A percentile compares a stretch with the other conserved stretches of the same genome.
These are phyloP conservation scores for Zootoca vivipara DNA, from an alignment of 2,113 vertebrate genomes.

Conservation along the genomic window DNA sequence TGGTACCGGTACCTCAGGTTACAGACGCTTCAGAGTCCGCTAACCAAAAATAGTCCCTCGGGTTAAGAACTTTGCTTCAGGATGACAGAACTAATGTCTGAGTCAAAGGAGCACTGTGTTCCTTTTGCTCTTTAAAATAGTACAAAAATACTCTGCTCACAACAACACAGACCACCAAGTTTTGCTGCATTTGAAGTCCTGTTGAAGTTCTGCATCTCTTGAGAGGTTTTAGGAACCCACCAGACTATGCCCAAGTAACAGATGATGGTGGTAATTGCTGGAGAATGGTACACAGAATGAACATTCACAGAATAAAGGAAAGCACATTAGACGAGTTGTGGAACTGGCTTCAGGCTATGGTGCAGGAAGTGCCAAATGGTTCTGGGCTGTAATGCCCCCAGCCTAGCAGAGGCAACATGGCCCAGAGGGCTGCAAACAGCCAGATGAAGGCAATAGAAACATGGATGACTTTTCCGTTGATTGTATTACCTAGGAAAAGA, in stretches of 20 bases:
- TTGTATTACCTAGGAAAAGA: constrained; percentile 73
- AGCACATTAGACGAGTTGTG: too few species aligned
- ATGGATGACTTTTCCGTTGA: constrained; percentile 75
- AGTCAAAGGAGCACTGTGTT: neutral
- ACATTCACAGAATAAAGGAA: too few species aligned
- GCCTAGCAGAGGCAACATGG: constrained; percentile 82
- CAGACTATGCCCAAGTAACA: constrained; percentile 79
- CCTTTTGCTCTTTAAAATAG: neutral
- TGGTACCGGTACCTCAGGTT: too few species aligned
- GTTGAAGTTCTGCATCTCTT: constrained; percentile 65
- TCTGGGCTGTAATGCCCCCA: constrained; percentile 86
- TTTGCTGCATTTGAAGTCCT: constrained; percentile 75
- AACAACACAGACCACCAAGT: constrained; percentile 71
- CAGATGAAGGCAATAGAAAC: constrained; percentile 78
- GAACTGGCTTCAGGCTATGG: constrained; percentile 85
- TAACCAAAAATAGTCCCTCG: too few species aligned
- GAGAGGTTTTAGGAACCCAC: constrained; percentile 81
- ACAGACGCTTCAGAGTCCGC: too few species aligned
- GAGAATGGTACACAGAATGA: too few species aligned
- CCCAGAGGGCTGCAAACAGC: constrained; percentile 85
- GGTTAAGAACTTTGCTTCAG: too few species aligned
- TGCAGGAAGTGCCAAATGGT: constrained; percentile 86
- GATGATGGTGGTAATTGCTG: too few species aligned
- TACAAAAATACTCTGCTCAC: neutral
- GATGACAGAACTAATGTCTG: too few species aligned